phyloP scores from a whole-genome alignment of 2,113 vertebrate genomes.

The Corydoras sp. region DNA sequence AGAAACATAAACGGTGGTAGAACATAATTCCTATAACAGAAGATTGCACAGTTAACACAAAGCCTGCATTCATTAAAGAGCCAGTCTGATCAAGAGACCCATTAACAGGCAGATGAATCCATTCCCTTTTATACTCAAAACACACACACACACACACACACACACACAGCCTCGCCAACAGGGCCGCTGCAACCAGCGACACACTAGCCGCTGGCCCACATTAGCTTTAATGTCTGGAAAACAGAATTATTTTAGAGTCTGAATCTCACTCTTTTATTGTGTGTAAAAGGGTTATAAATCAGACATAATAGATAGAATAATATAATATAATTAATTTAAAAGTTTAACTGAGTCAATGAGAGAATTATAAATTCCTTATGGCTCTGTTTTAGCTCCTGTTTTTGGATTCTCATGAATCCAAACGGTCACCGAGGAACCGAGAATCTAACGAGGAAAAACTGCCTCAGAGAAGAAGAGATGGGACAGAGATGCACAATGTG shows the following conservation, averaged over 20 bases:
- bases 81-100: conserved; percentile 54
- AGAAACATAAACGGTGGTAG: conserved; percentile 14
- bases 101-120: conserved; percentile 53
- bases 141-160: conserved; percentile 23
- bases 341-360: no score
- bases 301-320: no score
- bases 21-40: conserved; percentile 21
- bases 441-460: no score
- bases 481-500: no score
- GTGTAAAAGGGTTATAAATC: no score
- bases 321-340: no score
- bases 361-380: no score
- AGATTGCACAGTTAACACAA: conserved; percentile 48
- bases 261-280: no score
- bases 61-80: conserved; percentile 55
- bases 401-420: no score
- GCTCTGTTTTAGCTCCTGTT: no score
- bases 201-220: conserved; percentile 3
- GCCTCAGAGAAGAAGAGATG: no score
- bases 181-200: neutral
- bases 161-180: conserved; percentile 7
- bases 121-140: conserved; percentile 24
- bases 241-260: neutral
- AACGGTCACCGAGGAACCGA: no score
- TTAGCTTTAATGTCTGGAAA: conserved; percentile 12